Evolutionary conservation across 1,140 invertebrate species (phyloP), one percentile per base, ranked within the genome.

Genomic region (Drosophila novamexicana): DNA sequence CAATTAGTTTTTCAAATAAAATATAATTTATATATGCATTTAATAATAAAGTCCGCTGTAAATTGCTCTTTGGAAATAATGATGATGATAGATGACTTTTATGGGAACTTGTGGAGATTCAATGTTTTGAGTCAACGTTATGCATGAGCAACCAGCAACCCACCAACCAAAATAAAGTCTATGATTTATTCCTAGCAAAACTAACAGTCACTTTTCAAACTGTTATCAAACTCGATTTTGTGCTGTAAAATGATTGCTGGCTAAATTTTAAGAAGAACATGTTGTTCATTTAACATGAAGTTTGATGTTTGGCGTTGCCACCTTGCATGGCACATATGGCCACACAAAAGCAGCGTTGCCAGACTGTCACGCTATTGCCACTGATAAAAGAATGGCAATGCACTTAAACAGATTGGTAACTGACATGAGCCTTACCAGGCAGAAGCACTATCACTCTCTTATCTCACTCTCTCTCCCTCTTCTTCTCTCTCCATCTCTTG

Each of bases 1-100:
- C 49, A 54, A 47, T 54, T 67, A 72, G 47, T 53, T 53, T 57
- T 45, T 18, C 37, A 56, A 73, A 68, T 73, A 73, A 73, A 73
- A 61, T 5, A 40, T 68, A 68, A 68, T 53, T 72, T 72, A 59
- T 59, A 36, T 67, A 72, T 67, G 69, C 63, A 67, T 29, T 53
- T 53, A 59, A 58, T 16, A 56, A 71, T 63, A 59, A 67, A 58
- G 34, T 59, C 32, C 34, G 40, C 42, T 42, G 36, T 49, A 34
- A 49, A 62, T 39, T 62, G 44, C 53, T 18, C 37, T 18, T 40
- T 4, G 32, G 12, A 37, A 54, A 39, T 39, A 12, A 5, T 50
- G 18, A 18, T 18, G 18, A 18, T 18, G 18, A 18, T 50, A 5
- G 1, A 37, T 44, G 7, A n/a, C 12, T 16, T 14, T 16, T 10